Base-by-base conservation (phyloP, 2,797 vertebrate genomes). In the Myoxocephalus aenaeus region DNA sequence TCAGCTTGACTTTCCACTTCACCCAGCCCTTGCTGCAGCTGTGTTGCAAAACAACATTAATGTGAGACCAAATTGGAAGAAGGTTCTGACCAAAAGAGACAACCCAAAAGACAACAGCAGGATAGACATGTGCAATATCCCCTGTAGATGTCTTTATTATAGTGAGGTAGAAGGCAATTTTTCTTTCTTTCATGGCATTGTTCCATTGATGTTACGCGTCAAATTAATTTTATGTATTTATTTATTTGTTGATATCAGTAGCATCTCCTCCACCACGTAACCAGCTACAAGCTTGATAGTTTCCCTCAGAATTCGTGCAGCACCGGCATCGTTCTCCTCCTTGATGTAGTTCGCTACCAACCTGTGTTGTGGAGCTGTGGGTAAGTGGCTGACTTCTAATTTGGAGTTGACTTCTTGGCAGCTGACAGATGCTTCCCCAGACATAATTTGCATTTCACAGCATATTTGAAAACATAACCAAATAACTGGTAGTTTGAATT, bases 31-130 rank as follows among this genome's bases (percentile, higher is more conserved):
- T 67, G 57, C 48, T 58, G 7, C 4, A 70, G 25, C 25, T 36
- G 56, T 50, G 50, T 69, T 71, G 64, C 27, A 5, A 46, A 42
- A 38, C 27, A 61, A 68, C 71, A 77, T 69, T 50, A 40, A 80
- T 17, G 46, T 68, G 13, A 65, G 53, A 46, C 51, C 27, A 68
- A 85, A 78, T 3, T 42, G 65, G 61, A 11, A 46, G 22, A 81
- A 50, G 63, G 12, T 27, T 62, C 34, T 32, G n/a, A 54, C 3
- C 11, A 32, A 77, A 64, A 44, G 40, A 68, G 29, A 79, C 13
- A 27, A 36, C 44, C 69, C 18, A 56, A 56, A 56, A 22, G 61
- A 64, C 38, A 74, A 50, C 25, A 51, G 9, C 36, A 38, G 36
- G 9, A 38, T 38, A 34, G 34, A 34, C 34, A 34, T 34, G 7